Conservation (phyloP, 1,140 invertebrate species). For the Drosophila repleta region DNA sequence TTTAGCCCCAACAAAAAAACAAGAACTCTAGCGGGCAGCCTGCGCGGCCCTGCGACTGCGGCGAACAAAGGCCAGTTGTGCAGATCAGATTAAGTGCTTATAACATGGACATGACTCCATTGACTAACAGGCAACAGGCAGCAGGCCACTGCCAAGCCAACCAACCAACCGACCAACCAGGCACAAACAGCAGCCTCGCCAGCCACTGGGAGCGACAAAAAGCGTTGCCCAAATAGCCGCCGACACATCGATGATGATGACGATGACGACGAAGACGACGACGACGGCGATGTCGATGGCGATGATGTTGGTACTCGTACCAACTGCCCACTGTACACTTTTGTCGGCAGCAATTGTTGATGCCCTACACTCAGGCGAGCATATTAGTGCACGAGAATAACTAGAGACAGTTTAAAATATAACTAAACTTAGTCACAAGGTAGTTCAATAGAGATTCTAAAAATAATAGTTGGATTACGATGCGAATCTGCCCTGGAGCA, state of each 20-base stretch:
- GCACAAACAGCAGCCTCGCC: conserved; percentile 8
- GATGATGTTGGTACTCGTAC: neutral
- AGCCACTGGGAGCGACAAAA: conserved; percentile 25
- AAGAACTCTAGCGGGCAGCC: conserved; percentile 24
- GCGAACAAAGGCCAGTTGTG: conserved; percentile 62
- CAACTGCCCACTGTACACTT: conserved; percentile 34
- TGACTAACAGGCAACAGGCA: conserved; percentile 61
- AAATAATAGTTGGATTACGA: too few species aligned
- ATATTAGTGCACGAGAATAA: neutral
- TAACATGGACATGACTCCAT: conserved; percentile 81
- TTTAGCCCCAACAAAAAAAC: conserved; percentile 37
- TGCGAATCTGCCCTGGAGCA: too few species aligned
- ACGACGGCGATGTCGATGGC: conserved; percentile 3
- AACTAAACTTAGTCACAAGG: neutral
- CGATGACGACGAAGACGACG: neutral
- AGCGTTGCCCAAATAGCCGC: conserved; percentile 35
- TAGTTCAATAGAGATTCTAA: too few species aligned
- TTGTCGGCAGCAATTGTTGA: conserved; percentile 51
- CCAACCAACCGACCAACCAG: conserved; percentile 31
- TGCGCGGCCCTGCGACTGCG: neutral
- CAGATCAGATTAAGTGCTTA: conserved; percentile 79
- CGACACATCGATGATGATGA: conserved; percentile 56
- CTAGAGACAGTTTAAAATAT: neutral
- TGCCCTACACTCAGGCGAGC: conserved; percentile 19
- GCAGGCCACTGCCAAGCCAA: too few species aligned